Percentiles rank a stretch among this genome's conserved stretches.
phyloP scores from a whole-genome alignment of 53 echinoderm and acorn worm species.

The Apostichopus leukothele region DNA sequence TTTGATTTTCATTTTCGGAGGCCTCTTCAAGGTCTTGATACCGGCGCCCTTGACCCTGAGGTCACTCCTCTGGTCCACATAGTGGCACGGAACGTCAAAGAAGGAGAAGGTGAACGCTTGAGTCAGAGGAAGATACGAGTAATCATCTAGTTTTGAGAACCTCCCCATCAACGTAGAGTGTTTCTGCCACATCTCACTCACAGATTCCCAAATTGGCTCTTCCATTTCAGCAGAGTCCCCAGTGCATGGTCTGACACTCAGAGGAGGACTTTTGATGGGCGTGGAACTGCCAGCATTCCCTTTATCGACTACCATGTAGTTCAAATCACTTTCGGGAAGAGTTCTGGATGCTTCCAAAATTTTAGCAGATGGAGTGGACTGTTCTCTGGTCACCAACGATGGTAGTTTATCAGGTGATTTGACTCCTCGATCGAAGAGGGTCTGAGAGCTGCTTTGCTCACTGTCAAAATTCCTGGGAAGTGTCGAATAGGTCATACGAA shows the following conservation, averaged over 20 bases:
- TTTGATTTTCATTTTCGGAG: slow-evolving; percentile 54
- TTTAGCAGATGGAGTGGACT: neutral
- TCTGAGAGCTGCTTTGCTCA: neutral
- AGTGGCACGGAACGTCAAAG: slow-evolving; percentile 72
- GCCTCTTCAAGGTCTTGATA: slow-evolving; percentile 63
- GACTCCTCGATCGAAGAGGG: neutral
- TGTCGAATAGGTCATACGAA: slow-evolving; percentile 87
- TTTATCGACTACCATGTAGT: neutral
- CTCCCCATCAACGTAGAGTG: slow-evolving; percentile 59
- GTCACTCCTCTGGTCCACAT: slow-evolving; percentile 58
- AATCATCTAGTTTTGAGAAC: slow-evolving; percentile 45
- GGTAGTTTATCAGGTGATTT: neutral
- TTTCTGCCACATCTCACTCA: slow-evolving; percentile 75
- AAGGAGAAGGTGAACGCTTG: slow-evolving; percentile 81
- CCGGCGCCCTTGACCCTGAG: slow-evolving; percentile 54
- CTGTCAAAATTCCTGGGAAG: slow-evolving; percentile 56
- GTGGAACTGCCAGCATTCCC: neutral
- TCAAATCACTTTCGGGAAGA: neutral
- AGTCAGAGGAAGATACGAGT: slow-evolving; percentile 68
- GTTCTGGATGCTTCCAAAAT: neutral
- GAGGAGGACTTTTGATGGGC: neutral
- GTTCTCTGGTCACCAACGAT: neutral
- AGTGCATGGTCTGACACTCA: neutral
- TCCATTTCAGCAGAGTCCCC: neutral
- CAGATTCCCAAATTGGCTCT: slow-evolving; percentile 63